Evolutionary conservation across 2,888 invertebrate genomes (phyloP).

Genomic region (Microctonus aethiopoides): DNA sequence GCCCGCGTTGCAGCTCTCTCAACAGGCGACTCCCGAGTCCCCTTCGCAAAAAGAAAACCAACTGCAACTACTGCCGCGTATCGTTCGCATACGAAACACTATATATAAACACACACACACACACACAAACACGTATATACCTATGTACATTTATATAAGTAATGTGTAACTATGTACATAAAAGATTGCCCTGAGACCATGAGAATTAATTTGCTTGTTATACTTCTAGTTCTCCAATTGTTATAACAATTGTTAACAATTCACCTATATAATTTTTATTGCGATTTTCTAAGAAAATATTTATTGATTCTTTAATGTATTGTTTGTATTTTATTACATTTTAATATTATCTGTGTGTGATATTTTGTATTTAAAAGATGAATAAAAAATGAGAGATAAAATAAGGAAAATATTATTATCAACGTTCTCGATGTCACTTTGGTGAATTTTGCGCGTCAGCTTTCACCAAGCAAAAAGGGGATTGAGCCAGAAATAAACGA

Average conservation of each 20-base stretch:
- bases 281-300: background rate
- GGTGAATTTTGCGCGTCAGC: slow-evolving; percentile 36
- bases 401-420: background rate
- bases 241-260: background rate
- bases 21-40: background rate
- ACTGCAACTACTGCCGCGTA: background rate
- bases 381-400: background rate
- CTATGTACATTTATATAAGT: background rate
- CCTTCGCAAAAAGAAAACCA: slow-evolving; percentile 4
- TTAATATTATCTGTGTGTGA: background rate
- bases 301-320: background rate
- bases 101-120: too few relatives aligned
- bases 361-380: background rate
- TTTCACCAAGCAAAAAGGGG: slow-evolving; percentile 32
- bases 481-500: slow-evolving; percentile 45
- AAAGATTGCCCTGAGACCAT: background rate
- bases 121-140: too few relatives aligned
- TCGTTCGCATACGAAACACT: background rate
- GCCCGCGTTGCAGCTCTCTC: background rate
- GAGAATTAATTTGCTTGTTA: background rate
- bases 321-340: background rate
- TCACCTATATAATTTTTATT: background rate
- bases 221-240: background rate
- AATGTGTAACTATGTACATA: background rate
- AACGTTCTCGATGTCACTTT: background rate